phyloP scores from a whole-genome alignment of 1,140 invertebrate genomes.

The Ladona fulva region DNA sequence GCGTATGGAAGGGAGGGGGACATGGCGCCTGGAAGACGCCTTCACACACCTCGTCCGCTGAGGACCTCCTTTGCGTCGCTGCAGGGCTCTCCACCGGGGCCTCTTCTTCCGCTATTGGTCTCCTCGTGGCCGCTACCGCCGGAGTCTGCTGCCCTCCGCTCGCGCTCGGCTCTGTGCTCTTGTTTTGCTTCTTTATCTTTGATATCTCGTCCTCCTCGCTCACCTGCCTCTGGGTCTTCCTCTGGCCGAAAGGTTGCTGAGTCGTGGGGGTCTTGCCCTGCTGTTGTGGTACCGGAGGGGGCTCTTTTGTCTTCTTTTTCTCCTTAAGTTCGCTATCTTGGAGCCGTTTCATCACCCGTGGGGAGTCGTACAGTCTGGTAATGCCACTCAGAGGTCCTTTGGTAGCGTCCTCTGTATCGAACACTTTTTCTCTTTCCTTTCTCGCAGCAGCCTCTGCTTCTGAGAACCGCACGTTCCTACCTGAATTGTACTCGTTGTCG shows the following conservation, averaged over 20 bases:
- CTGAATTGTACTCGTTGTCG: conserved; percentile 48
- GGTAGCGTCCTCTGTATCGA: conserved; percentile 83
- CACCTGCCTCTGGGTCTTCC: conserved; percentile 49
- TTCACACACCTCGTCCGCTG: conserved; percentile 11
- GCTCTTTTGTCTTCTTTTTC: conserved; percentile 59
- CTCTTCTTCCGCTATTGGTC: conserved; percentile 33
- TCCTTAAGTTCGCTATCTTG: conserved; percentile 66
- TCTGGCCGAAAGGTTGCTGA: conserved; percentile 16
- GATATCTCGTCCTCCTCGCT: conserved; percentile 86
- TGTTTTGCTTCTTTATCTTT: conserved; percentile 81
- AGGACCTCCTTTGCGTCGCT: not conserved
- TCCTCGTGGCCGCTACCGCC: conserved; percentile 46
- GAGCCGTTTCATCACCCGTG: conserved; percentile 77
- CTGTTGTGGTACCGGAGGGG: conserved; percentile 28
- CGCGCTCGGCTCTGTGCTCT: conserved; percentile 45
- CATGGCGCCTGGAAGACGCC: not conserved
- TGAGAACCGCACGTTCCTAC: conserved; percentile 46
- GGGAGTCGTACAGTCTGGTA: conserved; percentile 77
- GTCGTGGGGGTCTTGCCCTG: conserved; percentile 18
- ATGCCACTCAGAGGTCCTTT: conserved; percentile 83
- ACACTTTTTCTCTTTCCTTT: conserved; percentile 64
- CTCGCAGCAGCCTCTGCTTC: conserved; percentile 38
- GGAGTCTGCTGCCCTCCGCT: conserved; percentile 39
- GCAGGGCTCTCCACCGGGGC: not conserved
- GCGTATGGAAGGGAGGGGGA: not conserved